Evolutionary conservation across 2,888 invertebrate species (phyloP), one percentile per base, ranked within the genome.

Genomic region (Macrophya alboannulata): DNA sequence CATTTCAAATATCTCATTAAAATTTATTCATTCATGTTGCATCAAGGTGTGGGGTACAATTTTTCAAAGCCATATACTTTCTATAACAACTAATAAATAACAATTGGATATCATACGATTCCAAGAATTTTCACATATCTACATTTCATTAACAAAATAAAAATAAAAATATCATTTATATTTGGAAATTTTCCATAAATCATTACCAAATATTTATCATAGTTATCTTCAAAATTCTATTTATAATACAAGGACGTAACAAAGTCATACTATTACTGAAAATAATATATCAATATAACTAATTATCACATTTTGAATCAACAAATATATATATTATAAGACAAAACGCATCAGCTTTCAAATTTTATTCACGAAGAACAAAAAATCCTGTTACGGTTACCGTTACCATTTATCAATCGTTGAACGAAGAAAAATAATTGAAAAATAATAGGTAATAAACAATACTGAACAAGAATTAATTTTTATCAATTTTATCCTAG

Each of bases 11-110:
- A 10, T 77, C 5, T 31, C 17, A 77, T 68, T 37, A 68, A 25
- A 76, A 76, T 76, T 45, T 76, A 51, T 51, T 77, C 25, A 72
- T 43, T 43, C 37, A n/a, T 72, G 31, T 17, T 15, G 51, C 5
- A 17, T 21, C 9, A n/a, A 62, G 62, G 62, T 62, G n/a, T n/a
- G 9, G 77, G 15, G 6, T 51, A 77, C 51, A 51, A 17, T 51
- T 77, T 37, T 37, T 74, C 21, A 40, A 71, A n/a, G 40, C 21
- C 9, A 17, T 31, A 4, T 40, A n/a, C n/a, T 37, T 9, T 71
- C n/a, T n/a, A 40, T n/a, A 71, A 71, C 43, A 71, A 40, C n/a
- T 71, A 40, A 37, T 40, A 71, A 37, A 40, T 15, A 10, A n/a
- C 9, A 37, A n/a, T 71, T 1, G 5, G n/a, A 55, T n/a, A 55